Base-by-base conservation (phyloP, 2,797 vertebrate species). In the Sebastes taczanowskii region DNA sequence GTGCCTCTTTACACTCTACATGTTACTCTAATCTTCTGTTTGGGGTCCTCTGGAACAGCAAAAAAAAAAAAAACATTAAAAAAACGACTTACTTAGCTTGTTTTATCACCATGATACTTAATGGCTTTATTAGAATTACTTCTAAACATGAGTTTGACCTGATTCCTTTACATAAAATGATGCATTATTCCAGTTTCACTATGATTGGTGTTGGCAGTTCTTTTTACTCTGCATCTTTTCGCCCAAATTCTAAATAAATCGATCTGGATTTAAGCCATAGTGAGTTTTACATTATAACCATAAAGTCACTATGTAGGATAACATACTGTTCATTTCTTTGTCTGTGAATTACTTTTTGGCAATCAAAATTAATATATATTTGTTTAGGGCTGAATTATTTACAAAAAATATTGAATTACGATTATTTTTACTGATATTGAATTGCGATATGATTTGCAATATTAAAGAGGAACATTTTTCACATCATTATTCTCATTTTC, bases 391-490 rank as follows among this genome's bases (percentile, higher is more conserved):
- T 0, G 46, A 49, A 49, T 49, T 49, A 49, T 49, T 49, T 49
- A 20, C 0, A 20, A 49, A 49, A 49, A 49, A 49, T 20, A 49
- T 49, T 0, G 0, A 20, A 49, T 49, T 49, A 20, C 18, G 0
- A 20, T 49, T 49, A 20, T 49, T 49, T 49, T 49, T 0, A 49
- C 46, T 20, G 46, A 0, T 49, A 49, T 49, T 49, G 46, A 49
- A 49, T 20, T 49, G 46, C 18, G 0, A 49, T 49, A 49, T 20
- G 16, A 49, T 49, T 49, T 20, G 18, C 16, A 18, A 49, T 49
- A 49, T 49, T 49, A 49, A 49, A 49, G 3, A 14, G 42, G 46
- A 49, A 20, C 0, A 49, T 49, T 20, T 49, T 49, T 49, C 9
- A 20, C 46, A 20, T 49, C 46, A 49, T 49, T 49, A 49, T 49